Evolutionary conservation across 2,888 invertebrate genomes (phyloP), one percentile per base, ranked within the genome.

Genomic region (Drosophila kambysellisi): DNA sequence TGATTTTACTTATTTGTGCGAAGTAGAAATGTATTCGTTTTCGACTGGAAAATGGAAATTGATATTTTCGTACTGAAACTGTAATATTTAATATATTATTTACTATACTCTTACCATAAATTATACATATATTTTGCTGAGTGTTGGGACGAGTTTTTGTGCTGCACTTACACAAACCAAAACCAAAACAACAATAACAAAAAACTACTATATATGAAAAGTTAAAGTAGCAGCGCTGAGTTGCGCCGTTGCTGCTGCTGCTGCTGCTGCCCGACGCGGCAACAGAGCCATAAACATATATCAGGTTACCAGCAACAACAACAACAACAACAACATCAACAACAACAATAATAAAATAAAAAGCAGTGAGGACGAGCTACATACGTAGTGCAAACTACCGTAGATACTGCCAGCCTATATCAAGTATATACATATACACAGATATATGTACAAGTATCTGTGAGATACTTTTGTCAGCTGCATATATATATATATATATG

Each of bases 221-320:
- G 88, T 85, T 90, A 90, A 85, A 85, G 90, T 85, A 88, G 90
- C 84, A 80, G 88, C 86, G 85, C 68, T 57, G 76, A 71, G 79
- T 70, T 66, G 79, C 29, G 78, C 29, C 30, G 52, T 57, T 68
- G 66, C 35, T n/a, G 52, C 17, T 66, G 78, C 41, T 4, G 46
- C 4, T 54, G 46, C 46, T 63, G 63, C 69, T 69, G 75, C 67
- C 43, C 73, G 82, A 79, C 68, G 90, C 86, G 90, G 90, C 86
- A 79, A 88, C 83, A 85, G 81, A 85, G 83, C 84, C 90, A 86
- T 90, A 87, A 87, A 87, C 88, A 88, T 83, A 86, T 88, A 88
- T 88, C 87, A 74, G 77, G 83, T 88, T 88, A 88, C 87, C 88
- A 80, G 58, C 75, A 46, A 12, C 46, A 46, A 3, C 69, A 75